phyloP scores from a whole-genome alignment of 2,888 invertebrate species.

The Sympetrum striolatum region DNA sequence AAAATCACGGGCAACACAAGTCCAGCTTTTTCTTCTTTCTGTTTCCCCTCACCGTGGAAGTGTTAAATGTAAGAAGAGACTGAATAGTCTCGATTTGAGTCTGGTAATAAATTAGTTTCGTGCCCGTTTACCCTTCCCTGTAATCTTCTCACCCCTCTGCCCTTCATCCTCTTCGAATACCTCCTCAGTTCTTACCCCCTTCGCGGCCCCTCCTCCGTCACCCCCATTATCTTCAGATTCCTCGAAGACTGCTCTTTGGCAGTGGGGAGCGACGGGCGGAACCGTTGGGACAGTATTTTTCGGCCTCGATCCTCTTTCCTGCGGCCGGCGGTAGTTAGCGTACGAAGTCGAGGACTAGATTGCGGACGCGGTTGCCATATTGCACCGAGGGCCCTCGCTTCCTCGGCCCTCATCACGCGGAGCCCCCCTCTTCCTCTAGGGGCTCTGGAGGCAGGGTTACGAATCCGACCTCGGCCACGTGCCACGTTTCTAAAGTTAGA shows the following conservation, averaged over 20 bases:
- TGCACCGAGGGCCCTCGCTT: neutral
- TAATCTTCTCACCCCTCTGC: neutral
- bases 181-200: neutral
- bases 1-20: too few species aligned
- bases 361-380: slow-evolving; percentile 5
- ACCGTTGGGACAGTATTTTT: neutral
- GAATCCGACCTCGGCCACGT: slow-evolving; percentile 42
- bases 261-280: neutral
- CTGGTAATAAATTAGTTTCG: too few species aligned
- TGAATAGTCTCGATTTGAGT: too few species aligned
- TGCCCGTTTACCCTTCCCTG: too few species aligned
- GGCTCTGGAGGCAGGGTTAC: slow-evolving; percentile 26
- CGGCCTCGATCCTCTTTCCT: neutral
- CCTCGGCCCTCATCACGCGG: neutral
- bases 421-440: neutral
- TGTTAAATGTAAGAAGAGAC: too few species aligned
- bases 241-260: neutral
- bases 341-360: neutral
- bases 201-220: neutral
- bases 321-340: neutral
- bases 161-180: neutral
- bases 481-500: slow-evolving; percentile 36
- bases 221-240: neutral
- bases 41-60: too few species aligned
- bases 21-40: too few species aligned